These are phyloP conservation scores for Drosophila sulfurigaster DNA, from an alignment of 1,140 invertebrate species.

Conservation along the genomic window DNA sequence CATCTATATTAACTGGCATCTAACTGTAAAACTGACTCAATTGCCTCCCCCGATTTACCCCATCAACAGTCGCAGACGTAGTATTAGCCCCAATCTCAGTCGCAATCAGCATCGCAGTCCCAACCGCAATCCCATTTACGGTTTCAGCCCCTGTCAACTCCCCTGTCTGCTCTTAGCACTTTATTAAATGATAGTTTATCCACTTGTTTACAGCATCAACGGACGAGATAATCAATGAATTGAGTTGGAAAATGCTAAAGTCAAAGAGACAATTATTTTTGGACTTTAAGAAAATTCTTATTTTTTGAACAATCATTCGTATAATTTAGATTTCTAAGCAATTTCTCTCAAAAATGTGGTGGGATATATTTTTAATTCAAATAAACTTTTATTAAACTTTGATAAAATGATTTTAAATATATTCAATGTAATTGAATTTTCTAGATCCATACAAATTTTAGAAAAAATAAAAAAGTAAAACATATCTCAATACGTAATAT, in stretches of 20 bases:
- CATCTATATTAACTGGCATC: slow-evolving; percentile 30
- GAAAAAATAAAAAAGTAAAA: no score
- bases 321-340: no score
- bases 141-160: slow-evolving; percentile 1
- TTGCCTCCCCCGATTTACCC: slow-evolving; percentile 9
- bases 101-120: background rate
- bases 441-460: no score
- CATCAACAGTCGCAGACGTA: background rate
- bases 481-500: no score
- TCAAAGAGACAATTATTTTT: background rate
- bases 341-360: no score
- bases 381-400: no score
- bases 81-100: background rate
- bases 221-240: background rate
- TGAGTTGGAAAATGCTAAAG: background rate
- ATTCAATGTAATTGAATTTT: no score
- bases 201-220: slow-evolving; percentile 7
- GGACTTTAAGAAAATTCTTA: no score
- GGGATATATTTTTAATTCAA: no score
- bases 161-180: slow-evolving; percentile 35
- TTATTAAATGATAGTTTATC: slow-evolving; percentile 38
- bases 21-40: slow-evolving; percentile 30
- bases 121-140: slow-evolving; percentile 14
- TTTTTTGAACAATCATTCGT: no score
- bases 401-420: no score